phyloP scores from a whole-genome alignment of 2,888 invertebrate genomes.

The Erebia aethiops region DNA sequence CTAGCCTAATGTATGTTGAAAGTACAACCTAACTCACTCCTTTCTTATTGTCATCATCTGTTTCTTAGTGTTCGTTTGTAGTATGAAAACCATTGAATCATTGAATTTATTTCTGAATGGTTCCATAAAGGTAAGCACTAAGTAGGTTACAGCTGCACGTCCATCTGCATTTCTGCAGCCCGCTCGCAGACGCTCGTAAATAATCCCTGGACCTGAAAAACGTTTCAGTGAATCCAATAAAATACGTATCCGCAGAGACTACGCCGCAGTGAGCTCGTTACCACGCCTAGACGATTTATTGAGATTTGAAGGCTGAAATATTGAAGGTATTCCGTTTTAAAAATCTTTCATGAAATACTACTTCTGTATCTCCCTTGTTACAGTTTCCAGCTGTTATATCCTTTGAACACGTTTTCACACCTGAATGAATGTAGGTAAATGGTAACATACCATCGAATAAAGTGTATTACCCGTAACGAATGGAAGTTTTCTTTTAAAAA shows the following conservation, averaged over 20 bases:
- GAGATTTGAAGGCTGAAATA: constrained; percentile 82
- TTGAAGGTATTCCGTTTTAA: constrained; percentile 79
- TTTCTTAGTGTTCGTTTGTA: too few species aligned
- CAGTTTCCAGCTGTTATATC: constrained; percentile 11
- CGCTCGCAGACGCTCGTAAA: constrained; percentile 79
- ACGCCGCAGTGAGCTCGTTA: constrained; percentile 81
- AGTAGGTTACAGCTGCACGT: constrained; percentile 53
- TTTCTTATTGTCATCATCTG: too few species aligned
- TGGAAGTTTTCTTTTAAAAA: neutral
- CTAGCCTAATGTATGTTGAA: too few species aligned
- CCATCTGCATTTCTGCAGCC: constrained; percentile 80
- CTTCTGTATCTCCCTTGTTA: constrained; percentile 48
- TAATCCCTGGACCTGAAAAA: constrained; percentile 82
- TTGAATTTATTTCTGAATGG: constrained; percentile 25
- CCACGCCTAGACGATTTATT: constrained; percentile 82
- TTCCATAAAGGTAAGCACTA: constrained; percentile 49
- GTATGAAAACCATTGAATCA: too few species aligned
- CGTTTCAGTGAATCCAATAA: constrained; percentile 83
- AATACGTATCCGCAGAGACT: constrained; percentile 83
- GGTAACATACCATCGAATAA: neutral
- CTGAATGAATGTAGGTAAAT: neutral
- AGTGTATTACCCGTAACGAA: neutral
- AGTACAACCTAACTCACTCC: too few species aligned
- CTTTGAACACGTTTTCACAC: constrained; percentile 12
- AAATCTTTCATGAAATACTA: constrained; percentile 75